Evolutionary conservation across 2,113 vertebrate genomes (phyloP).

Genomic region (Misgurnus anguillicaudatus): DNA sequence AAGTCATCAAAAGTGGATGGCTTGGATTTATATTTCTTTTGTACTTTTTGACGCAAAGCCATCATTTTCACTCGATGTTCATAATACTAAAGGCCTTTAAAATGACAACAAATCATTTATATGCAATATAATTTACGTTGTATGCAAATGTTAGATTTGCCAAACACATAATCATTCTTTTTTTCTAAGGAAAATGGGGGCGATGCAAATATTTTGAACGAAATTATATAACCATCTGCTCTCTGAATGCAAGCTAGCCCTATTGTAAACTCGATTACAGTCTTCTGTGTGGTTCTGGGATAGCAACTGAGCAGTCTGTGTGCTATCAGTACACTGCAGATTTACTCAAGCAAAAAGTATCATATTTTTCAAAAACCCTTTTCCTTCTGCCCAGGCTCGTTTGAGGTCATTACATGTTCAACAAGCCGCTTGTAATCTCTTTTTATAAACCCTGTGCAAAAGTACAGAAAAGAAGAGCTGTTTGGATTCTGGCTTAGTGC

Average conservation of each 20-base stretch:
- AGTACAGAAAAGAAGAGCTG: neutral
- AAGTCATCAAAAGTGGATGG: slow-evolving; percentile 13
- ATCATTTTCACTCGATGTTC: neutral
- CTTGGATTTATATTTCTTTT: neutral
- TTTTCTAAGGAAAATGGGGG: slow-evolving; percentile 15
- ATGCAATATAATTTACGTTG: neutral
- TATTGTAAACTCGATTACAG: slow-evolving; percentile 31
- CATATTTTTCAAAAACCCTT: slow-evolving; percentile 25
- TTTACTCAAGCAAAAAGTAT: slow-evolving; percentile 42
- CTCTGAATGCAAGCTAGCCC: neutral
- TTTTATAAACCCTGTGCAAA: slow-evolving; percentile 36
- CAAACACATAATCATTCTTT: slow-evolving; percentile 14
- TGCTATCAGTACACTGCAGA: slow-evolving; percentile 40
- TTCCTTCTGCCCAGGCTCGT: slow-evolving; percentile 25
- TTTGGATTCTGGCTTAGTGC: slow-evolving; percentile 17
- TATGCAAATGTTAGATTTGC: neutral
- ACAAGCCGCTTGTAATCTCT: slow-evolving; percentile 47
- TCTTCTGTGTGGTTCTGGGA: slow-evolving; percentile 30
- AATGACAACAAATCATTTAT: slow-evolving; percentile 7
- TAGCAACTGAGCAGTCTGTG: slow-evolving; percentile 37
- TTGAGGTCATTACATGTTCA: slow-evolving; percentile 41
- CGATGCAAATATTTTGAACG: slow-evolving; percentile 36
- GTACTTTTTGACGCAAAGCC: neutral
- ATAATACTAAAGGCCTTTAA: neutral
- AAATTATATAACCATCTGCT: slow-evolving; percentile 38